Conservation (phyloP, 2,113 vertebrate species). For the Mesembrinibis cayennensis region DNA sequence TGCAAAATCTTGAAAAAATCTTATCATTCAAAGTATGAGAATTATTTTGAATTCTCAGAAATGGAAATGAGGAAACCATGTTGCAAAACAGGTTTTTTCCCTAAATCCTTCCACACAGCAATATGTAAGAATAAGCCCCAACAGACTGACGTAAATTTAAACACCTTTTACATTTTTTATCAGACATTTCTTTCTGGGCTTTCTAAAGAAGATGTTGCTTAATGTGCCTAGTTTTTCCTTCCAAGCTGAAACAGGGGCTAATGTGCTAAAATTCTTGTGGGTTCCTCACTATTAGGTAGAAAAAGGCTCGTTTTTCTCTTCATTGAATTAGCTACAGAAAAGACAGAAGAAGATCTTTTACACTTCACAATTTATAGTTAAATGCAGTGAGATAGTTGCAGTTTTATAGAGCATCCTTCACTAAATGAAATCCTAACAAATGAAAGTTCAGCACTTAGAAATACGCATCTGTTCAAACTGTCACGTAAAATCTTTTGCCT, state of each 20-base stretch:
- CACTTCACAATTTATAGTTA: not conserved
- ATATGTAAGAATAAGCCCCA: not conserved
- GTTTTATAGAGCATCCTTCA: not conserved
- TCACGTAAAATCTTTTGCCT: conserved; percentile 21
- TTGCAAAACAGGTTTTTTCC: not conserved
- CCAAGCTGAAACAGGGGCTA: not conserved
- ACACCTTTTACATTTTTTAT: not conserved
- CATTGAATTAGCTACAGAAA: conserved; percentile 1
- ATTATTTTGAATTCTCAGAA: not conserved
- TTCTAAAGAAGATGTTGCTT: not conserved
- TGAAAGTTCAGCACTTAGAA: conserved; percentile 20
- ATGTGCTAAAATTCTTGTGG: not conserved
- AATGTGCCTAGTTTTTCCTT: not conserved
- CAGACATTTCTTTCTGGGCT: not conserved
- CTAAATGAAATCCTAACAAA: conserved; percentile 42
- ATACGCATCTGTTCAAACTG: not conserved
- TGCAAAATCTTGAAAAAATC: not conserved
- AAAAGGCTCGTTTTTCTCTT: not conserved
- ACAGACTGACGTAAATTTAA: not conserved
- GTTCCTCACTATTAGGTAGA: not conserved
- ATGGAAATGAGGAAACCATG: not conserved
- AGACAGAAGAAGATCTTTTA: not conserved
- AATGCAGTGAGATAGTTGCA: not conserved
- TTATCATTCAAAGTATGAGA: not conserved
- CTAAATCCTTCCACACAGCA: not conserved